Evolutionary conservation across 2,113 vertebrate species (phyloP), one percentile per base, ranked within the genome.

Genomic region (Laticauda colubrina): DNA sequence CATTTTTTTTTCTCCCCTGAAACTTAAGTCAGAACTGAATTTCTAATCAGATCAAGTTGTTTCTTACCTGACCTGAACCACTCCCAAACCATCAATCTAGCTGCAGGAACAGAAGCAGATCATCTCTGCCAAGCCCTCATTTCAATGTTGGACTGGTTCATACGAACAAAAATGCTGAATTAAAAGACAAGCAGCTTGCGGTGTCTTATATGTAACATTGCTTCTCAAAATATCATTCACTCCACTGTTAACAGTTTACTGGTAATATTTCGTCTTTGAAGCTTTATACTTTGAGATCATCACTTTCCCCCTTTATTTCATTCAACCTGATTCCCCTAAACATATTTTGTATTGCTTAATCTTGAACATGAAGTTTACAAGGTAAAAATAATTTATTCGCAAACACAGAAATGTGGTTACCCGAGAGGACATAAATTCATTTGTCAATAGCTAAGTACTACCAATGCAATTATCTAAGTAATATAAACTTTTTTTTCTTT

Each of bases 391-490:
- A 69, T 85, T 10, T 2, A 93, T 39, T 93, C 24, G 81, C 39
- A 93, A 12, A 26, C 14, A 39, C 59, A 48, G 48, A 93, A 96
- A 90, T 92, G 93, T 92, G 53, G 92, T 89, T 3, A 87, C 0
- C n/a, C 45, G 43, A 12, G 18, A 88, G 69, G 24, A 59, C 56
- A 90, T 95, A 86, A 87, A 88, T 75, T 5, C 45, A 89, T 11
- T 87, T 81, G 88, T 85, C 24, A 61, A 0, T 86, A 75, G 87
- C 0, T 20, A 8, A 8, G 85, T 10, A 92, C 43, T 91, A 88
- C 85, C 61, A 34, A 89, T 91, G 15, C n/a, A 39, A 91, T 95
- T 92, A 43, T 88, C 3, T 61, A 92, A 90, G 14, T 93, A 90
- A 91, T n/a, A 7, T 87, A 87, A 29, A 48, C 11, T 87, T 94